Percentiles rank a stretch among this genome's conserved stretches.
These are phyloP conservation scores for Pteropus alecto DNA, from an alignment of 2,113 vertebrate genomes.

Conservation along the genomic window DNA sequence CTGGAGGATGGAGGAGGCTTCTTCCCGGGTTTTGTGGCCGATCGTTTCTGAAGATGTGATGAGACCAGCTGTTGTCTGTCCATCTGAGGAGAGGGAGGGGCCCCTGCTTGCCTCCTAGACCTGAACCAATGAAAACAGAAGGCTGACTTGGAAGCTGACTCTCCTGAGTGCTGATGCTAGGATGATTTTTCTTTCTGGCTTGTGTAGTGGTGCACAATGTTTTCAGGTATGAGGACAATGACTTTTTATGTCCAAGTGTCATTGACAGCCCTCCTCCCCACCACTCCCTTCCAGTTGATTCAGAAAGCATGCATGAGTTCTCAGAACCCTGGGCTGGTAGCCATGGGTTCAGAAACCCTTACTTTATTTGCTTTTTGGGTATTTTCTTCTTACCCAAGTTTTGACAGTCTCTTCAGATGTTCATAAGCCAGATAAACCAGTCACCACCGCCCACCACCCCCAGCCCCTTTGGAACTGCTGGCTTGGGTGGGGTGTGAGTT, in stretches of 20 bases:
- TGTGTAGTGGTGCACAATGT: neutral
- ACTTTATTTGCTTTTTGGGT: neutral
- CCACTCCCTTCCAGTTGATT: neutral
- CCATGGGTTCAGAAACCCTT: neutral
- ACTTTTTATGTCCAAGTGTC: neutral
- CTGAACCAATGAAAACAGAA: conserved; percentile 81
- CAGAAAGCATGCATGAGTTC: neutral
- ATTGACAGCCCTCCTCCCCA: neutral
- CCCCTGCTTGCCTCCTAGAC: conserved; percentile 73
- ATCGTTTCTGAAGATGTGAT: conserved; percentile 81
- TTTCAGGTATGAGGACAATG: neutral
- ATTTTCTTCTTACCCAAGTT: conserved; percentile 58
- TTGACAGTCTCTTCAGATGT: neutral
- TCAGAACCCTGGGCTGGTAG: neutral
- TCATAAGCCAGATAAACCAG: neutral
- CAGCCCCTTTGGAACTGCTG: neutral
- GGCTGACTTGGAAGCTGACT: conserved; percentile 78
- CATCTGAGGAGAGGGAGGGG: conserved; percentile 70
- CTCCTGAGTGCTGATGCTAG: conserved; percentile 47
- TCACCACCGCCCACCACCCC: no score
- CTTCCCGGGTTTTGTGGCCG: conserved; percentile 79
- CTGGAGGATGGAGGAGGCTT: conserved; percentile 41
- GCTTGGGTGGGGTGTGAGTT: neutral
- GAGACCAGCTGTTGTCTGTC: conserved; percentile 87
- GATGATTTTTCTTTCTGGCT: conserved; percentile 63